Base-by-base conservation (phyloP, 1,140 invertebrate species). In the Pseudomyrmex sp. region DNA sequence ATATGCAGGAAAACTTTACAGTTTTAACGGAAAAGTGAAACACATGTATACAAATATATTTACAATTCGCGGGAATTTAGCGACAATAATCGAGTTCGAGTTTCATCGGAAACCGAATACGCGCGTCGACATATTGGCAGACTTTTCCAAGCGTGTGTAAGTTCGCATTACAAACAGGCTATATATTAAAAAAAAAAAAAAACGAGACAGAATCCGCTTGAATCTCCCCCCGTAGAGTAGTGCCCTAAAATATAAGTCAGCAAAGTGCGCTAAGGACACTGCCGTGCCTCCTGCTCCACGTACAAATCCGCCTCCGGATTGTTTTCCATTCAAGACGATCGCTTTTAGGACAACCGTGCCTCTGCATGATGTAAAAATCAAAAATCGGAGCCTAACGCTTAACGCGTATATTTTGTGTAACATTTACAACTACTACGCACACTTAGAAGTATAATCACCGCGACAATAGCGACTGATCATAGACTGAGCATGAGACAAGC, bases 221-320 rank as follows among this genome's bases (percentile, higher is more conserved):
- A 61, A 80, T 72, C 87, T 83, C 84, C 77, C 89, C 75, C 63
- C 61, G 58, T 87, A 88, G 82, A 85, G 48, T 90, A 89, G 73
- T 80, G 61, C 12, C 56, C 48, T 90, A 82, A 80, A 62, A 86
- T 72, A 59, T 72, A 77, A 58, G 86, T 23, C 68, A 83, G 20
- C 80, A 82, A 58, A 84, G 52, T 77, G 82, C 73, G 62, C 46
- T 85, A 82, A 61, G 72, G 82, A 84, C 77, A 87, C 72, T 91
- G 86, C 85, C 86, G 88, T 90, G 91, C 89, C 91, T 91, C 91
- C 91, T 88, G 82, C 59, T 76, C 74, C 87, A 85, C 85, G 75
- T 85, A 85, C 62, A 58, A 80, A 84, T 70, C 69, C 48, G 68
- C 69, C 80, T 87, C 63, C 62, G 82, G 62, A 20, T 84, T 84